Evolutionary conservation across 2,113 vertebrate species (phyloP).

Genomic region (Anguilla japonica): DNA sequence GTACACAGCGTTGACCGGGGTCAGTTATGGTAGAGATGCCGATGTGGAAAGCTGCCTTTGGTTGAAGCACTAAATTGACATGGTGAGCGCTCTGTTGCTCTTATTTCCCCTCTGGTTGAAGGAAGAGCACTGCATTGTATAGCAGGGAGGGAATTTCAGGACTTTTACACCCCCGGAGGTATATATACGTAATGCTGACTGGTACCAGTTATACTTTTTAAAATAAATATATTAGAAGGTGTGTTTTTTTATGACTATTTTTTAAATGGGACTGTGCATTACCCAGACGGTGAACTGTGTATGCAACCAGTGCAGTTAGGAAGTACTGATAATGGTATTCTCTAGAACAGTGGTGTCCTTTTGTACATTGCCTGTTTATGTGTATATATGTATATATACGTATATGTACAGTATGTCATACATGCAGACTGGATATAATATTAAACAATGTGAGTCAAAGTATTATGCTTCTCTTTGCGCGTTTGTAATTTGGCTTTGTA

Average conservation of each 20-base stretch:
- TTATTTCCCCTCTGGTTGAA: not conserved
- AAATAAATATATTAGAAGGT: not conserved
- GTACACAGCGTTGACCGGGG: not conserved
- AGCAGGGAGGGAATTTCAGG: not conserved
- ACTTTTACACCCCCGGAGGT: not conserved
- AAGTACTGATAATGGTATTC: not conserved
- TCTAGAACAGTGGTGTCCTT: not conserved
- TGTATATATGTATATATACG: constrained; percentile 20
- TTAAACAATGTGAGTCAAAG: constrained; percentile 11
- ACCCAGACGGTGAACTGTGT: not conserved
- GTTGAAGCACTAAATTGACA: not conserved
- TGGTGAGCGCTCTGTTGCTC: not conserved
- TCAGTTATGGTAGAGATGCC: not conserved
- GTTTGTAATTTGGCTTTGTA: not conserved
- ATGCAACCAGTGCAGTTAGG: not conserved
- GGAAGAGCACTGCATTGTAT: not conserved
- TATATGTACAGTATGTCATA: constrained; percentile 15
- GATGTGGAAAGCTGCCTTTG: not conserved
- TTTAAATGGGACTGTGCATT: not conserved
- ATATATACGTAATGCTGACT: not conserved
- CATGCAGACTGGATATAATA: constrained; percentile 26
- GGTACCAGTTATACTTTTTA: not conserved
- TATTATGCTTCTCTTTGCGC: constrained; percentile 3
- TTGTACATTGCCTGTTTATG: constrained; percentile 1
- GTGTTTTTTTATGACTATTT: not conserved